Conservation (phyloP, 2,888 invertebrate genomes). For the Trichogramma evanescens region DNA sequence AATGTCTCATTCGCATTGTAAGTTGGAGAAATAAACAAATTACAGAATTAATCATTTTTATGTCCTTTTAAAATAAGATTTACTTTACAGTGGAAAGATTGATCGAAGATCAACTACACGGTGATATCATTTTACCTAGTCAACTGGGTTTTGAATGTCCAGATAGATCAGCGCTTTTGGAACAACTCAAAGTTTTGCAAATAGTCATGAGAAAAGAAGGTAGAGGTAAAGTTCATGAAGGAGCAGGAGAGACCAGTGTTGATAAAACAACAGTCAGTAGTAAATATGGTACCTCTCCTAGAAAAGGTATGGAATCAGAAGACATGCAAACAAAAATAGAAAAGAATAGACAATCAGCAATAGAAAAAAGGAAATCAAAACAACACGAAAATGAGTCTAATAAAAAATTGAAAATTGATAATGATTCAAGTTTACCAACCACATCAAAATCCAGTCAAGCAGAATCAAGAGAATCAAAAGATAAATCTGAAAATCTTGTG, state of each 20-base stretch:
- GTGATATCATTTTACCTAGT: conserved; percentile 30
- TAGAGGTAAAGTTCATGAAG: conserved; percentile 15
- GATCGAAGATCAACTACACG: conserved; percentile 58
- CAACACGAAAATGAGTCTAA: conserved; percentile 28
- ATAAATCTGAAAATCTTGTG: background rate
- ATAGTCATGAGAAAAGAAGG: conserved; percentile 46
- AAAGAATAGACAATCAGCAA: conserved; percentile 25
- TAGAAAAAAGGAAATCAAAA: conserved; percentile 26
- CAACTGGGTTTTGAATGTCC: conserved; percentile 33
- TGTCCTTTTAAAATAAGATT: conserved; percentile 13
- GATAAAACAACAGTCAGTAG: background rate
- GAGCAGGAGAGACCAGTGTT: background rate
- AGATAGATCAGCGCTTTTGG: conserved; percentile 32
- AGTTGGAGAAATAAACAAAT: conserved; percentile 38
- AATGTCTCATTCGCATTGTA: conserved; percentile 74
- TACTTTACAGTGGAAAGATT: conserved; percentile 59
- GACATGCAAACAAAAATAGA: conserved; percentile 30
- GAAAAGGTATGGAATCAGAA: conserved; percentile 2
- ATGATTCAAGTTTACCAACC: background rate
- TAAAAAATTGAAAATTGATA: conserved; percentile 15
- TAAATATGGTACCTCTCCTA: conserved; percentile 4
- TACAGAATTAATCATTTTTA: background rate
- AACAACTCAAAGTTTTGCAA: conserved; percentile 42
- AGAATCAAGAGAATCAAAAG: background rate
- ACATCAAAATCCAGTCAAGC: background rate